Evolutionary conservation across 2,888 invertebrate genomes (phyloP).

Genomic region (Trichacis sp.): DNA sequence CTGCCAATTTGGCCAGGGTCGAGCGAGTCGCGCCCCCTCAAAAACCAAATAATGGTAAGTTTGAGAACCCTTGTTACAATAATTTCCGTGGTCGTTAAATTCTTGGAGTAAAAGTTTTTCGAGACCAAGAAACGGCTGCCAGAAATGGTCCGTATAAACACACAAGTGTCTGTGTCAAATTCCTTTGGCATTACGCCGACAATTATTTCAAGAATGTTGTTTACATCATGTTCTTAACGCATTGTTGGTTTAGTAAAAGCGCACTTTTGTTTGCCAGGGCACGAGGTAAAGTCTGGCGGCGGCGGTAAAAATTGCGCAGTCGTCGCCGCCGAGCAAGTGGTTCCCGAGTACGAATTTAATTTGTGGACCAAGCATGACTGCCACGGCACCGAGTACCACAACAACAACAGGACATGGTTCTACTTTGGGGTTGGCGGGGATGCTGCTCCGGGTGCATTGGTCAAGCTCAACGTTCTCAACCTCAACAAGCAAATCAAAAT

Average conservation of each 20-base stretch:
- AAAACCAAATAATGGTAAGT: too few relatives aligned
- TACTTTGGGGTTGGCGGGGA: slow-evolving; percentile 83
- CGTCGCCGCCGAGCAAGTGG: slow-evolving; percentile 62
- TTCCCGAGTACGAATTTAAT: slow-evolving; percentile 85
- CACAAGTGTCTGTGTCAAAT: background rate
- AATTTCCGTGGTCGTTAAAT: too few relatives aligned
- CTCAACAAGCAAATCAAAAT: slow-evolving; percentile 91
- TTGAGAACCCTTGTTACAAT: too few relatives aligned
- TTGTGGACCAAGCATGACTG: slow-evolving; percentile 93
- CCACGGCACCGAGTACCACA: slow-evolving; percentile 87
- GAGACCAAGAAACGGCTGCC: too few relatives aligned
- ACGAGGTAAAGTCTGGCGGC: too few relatives aligned
- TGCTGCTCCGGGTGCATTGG: slow-evolving; percentile 71
- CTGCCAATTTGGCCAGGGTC: slow-evolving; percentile 87
- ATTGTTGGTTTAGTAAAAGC: too few relatives aligned
- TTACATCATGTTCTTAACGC: background rate
- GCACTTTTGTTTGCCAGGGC: too few relatives aligned
- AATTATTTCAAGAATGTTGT: background rate
- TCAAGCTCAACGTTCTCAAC: slow-evolving; percentile 88
- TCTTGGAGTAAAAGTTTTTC: too few relatives aligned
- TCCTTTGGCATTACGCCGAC: background rate
- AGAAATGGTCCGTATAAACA: too few relatives aligned
- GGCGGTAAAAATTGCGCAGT: slow-evolving; percentile 38
- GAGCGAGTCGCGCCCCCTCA: slow-evolving; percentile 79
- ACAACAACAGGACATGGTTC: slow-evolving; percentile 93